Conservation (phyloP, 92 coral and sea anemone genomes). For the Phenganax stokvisi region DNA sequence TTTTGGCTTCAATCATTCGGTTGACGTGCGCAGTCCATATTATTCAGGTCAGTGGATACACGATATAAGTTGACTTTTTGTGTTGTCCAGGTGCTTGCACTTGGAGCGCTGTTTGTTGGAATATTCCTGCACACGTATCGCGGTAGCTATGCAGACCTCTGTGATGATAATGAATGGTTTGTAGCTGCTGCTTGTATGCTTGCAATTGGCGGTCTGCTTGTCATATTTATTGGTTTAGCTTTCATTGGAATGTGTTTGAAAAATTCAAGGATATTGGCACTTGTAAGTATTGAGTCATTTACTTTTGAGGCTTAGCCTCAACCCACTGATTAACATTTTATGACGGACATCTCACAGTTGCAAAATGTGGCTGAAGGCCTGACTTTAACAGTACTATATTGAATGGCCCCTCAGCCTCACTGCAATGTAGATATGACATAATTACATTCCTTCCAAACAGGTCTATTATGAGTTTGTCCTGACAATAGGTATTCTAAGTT, state of each 20-base stretch:
- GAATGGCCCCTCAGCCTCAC: too few relatives aligned
- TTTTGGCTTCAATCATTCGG: background rate
- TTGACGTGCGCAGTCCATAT: background rate
- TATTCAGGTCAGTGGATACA: too few relatives aligned
- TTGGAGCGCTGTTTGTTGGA: slow-evolving; percentile 29
- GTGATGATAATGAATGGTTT: slow-evolving; percentile 36
- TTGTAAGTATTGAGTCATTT: background rate
- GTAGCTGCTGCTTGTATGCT: slow-evolving; percentile 29
- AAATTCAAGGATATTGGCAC: background rate
- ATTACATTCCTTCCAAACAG: background rate
- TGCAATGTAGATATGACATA: background rate
- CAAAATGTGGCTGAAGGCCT: too few relatives aligned
- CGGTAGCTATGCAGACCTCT: slow-evolving; percentile 26
- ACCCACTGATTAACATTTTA: too few relatives aligned
- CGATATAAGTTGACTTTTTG: background rate
- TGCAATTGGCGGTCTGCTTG: background rate
- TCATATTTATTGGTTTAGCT: background rate
- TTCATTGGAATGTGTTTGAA: background rate
- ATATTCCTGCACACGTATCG: slow-evolving; percentile 9
- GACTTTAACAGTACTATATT: too few relatives aligned
- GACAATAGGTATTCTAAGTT: background rate
- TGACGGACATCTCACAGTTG: too few relatives aligned
- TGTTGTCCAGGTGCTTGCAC: slow-evolving; percentile 1
- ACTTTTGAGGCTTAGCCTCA: background rate
- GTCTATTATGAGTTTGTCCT: too few relatives aligned